Conservation (phyloP, 1,140 invertebrate species). For the Listronotus bonariensis region DNA sequence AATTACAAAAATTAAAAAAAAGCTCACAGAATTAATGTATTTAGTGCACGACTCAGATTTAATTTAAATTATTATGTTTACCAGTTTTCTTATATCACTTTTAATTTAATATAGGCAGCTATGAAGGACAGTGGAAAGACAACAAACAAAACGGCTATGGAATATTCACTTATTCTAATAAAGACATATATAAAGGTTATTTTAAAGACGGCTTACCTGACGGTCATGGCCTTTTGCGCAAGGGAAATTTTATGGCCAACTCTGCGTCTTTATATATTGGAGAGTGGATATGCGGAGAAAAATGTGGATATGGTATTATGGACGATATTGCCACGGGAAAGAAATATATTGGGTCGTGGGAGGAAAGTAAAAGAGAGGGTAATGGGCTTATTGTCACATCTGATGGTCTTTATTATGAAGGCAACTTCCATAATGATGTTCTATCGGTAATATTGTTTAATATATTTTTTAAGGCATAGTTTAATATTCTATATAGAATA, state of each 20-base stretch:
- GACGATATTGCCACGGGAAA: slow-evolving; percentile 84
- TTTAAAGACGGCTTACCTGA: slow-evolving; percentile 82
- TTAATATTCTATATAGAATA: too few species aligned
- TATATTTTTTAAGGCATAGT: too few species aligned
- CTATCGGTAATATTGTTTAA: slow-evolving; percentile 62
- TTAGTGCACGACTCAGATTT: too few species aligned
- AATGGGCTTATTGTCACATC: slow-evolving; percentile 83
- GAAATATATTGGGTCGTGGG: slow-evolving; percentile 88
- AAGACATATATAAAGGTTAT: slow-evolving; percentile 82
- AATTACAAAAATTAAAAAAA: too few species aligned
- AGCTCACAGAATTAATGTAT: too few species aligned
- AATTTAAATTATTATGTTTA: background rate
- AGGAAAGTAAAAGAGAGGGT: slow-evolving; percentile 79
- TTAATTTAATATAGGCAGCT: slow-evolving; percentile 59
- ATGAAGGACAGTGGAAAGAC: slow-evolving; percentile 85
- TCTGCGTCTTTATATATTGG: slow-evolving; percentile 82
- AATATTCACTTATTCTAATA: slow-evolving; percentile 68
- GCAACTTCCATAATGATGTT: slow-evolving; percentile 77
- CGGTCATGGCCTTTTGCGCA: slow-evolving; percentile 81
- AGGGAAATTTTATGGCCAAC: slow-evolving; percentile 76
- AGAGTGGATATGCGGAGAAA: slow-evolving; percentile 77
- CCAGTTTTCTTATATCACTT: background rate
- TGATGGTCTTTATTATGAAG: slow-evolving; percentile 90
- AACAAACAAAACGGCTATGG: slow-evolving; percentile 83
- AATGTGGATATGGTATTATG: slow-evolving; percentile 84